Evolutionary conservation across 1,140 invertebrate species (phyloP).

Genomic region (Gonatopus flavifemur): DNA sequence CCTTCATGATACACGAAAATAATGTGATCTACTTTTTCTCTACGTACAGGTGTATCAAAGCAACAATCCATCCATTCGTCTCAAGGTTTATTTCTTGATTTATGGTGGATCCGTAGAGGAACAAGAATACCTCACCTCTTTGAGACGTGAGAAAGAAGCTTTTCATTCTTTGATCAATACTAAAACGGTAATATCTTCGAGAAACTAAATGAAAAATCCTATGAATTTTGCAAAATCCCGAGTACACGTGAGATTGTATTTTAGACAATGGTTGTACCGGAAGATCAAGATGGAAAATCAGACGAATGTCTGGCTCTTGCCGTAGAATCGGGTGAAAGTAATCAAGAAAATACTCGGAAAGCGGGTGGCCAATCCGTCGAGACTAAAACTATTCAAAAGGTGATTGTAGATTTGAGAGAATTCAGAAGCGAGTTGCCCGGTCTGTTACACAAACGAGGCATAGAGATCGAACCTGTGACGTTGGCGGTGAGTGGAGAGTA

Average conservation of each 20-base stretch:
- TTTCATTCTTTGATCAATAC: constrained; percentile 90
- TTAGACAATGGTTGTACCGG: constrained; percentile 88
- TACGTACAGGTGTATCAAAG: constrained; percentile 72
- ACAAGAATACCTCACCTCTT: constrained; percentile 88
- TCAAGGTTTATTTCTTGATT: constrained; percentile 86
- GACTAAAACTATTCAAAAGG: constrained; percentile 56
- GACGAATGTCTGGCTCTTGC: constrained; percentile 70
- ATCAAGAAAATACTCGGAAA: constrained; percentile 63
- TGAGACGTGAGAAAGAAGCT: constrained; percentile 89
- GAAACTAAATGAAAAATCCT: too few species aligned
- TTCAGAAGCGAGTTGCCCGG: constrained; percentile 96
- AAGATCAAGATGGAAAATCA: constrained; percentile 85
- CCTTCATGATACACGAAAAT: too few species aligned
- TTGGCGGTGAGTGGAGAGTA: constrained; percentile 66
- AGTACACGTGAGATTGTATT: constrained; percentile 11
- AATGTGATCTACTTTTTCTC: constrained; percentile 30
- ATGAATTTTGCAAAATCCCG: constrained; percentile 2
- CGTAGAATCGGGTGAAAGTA: constrained; percentile 52
- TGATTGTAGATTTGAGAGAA: constrained; percentile 98
- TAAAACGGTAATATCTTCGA: constrained; percentile 75
- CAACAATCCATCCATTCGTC: constrained; percentile 57
- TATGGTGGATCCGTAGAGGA: constrained; percentile 92
- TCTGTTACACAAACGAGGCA: constrained; percentile 87
- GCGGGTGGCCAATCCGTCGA: constrained; percentile 57
- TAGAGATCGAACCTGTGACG: constrained; percentile 91